phyloP scores from a whole-genome alignment of 2,113 vertebrate genomes.

The Pelvicachromis taeniatus region DNA sequence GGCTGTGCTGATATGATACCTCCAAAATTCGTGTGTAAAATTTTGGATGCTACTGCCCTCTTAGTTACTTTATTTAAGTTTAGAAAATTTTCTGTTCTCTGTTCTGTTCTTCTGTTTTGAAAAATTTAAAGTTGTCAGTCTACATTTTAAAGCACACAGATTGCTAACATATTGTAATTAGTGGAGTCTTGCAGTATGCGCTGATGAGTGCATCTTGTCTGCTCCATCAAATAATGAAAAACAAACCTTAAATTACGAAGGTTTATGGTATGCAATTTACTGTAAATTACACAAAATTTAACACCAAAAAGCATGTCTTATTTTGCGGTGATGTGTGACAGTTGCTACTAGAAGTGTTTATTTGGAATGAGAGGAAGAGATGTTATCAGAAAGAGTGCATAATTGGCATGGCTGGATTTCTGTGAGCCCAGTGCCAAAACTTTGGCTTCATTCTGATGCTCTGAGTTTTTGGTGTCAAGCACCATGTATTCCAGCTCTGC shows the following conservation, averaged over 20 bases:
- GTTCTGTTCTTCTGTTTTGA: background rate
- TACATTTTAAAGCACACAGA: background rate
- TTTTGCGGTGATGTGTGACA: background rate
- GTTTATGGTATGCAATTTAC: background rate
- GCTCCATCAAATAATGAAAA: background rate
- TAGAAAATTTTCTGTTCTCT: background rate
- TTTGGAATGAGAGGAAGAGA: background rate
- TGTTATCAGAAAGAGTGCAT: background rate
- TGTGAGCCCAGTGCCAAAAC: background rate
- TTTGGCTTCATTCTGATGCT: background rate
- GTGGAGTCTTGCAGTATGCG: background rate
- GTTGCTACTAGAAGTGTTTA: background rate
- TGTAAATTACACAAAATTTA: background rate
- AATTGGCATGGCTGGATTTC: background rate
- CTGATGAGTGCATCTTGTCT: background rate
- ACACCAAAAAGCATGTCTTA: background rate
- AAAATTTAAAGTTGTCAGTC: background rate
- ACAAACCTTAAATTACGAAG: background rate
- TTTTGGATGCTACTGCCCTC: background rate
- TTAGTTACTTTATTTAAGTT: background rate
- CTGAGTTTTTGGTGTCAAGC: background rate
- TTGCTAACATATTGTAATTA: background rate
- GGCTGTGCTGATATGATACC: background rate
- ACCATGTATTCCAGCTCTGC: background rate
- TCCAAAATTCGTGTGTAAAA: background rate